Evolutionary conservation across 2,797 vertebrate genomes (phyloP), one percentile per base, ranked within the genome.

Genomic region (Margarornis squamiger): DNA sequence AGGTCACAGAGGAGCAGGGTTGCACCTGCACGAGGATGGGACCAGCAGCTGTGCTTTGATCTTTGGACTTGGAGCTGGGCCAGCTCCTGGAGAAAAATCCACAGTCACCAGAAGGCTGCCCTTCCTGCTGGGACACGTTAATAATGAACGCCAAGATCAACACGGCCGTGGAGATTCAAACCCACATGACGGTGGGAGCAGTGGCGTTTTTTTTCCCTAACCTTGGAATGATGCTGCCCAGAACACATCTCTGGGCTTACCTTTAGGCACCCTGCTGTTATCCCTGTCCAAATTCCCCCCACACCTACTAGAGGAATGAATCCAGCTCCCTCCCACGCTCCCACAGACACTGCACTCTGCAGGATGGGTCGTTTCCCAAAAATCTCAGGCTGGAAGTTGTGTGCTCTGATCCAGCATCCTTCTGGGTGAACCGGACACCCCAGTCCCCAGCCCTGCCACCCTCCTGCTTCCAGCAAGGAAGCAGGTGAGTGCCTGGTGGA

Each of bases 11-110:
- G 36, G 14, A 80, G 34, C 22, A 27, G 30, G 6, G 17, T 4
- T 41, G 32, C 11, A 57, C 23, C 30, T 2, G 0, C 18, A 4
- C 0, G 4, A 43, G 57, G 45, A 75, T 0, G 0, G 48, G 29
- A 75, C 26, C 2, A 5, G 63, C 41, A 79, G 63, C 79, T 90
- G 46, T 18, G 0, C n/a, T 62, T 86, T 62, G 63, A 59, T 79
- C 73, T 91, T 88, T 91, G 87, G 72, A 90, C 68, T 54, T 7
- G 66, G 52, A 85, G 36, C 38, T 1, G 1, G 0, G 5, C 74
- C 85, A 81, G 66, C 36, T 58, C 81, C 70, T 19, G 70, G 30
- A 54, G 43, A 41, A 66, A 82, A 74, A 6, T 74, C 86, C 48
- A 34, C 2, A 0, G 14, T 2, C 21, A 7, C 52, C 0, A 0